phyloP scores from a whole-genome alignment of 2,797 vertebrate genomes.

The Hydrolagus colliei region DNA sequence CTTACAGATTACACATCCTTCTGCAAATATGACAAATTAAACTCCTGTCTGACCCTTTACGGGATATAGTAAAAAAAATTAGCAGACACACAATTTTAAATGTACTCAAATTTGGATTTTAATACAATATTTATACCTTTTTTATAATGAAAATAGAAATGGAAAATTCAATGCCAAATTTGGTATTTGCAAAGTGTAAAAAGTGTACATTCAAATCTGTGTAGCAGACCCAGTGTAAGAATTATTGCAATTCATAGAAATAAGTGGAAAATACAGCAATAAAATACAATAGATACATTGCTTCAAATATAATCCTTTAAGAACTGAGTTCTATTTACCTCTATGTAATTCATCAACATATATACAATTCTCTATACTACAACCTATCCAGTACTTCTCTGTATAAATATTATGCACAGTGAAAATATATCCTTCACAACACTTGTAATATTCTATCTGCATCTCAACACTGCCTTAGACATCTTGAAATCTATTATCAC shows the following conservation, averaged over 20 bases:
- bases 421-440: background rate
- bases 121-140: background rate
- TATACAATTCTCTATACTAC: slow-evolving; percentile 21
- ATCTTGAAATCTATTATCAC: background rate
- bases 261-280: background rate
- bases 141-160: background rate
- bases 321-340: background rate
- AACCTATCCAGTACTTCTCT: background rate
- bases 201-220: background rate
- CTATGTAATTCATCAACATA: slow-evolving; percentile 14
- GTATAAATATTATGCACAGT: slow-evolving; percentile 25
- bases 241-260: slow-evolving; percentile 8
- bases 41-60: no score
- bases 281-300: background rate
- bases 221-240: background rate
- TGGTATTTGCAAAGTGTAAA: background rate
- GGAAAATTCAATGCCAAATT: slow-evolving; percentile 4
- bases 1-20: no score
- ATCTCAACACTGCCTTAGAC: background rate
- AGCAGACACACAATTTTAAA: background rate
- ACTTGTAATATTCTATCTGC: background rate
- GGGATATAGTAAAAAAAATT: no score
- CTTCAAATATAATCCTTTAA: background rate
- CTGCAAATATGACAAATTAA: no score
- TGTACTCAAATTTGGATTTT: background rate